phyloP scores from a whole-genome alignment of 1,140 invertebrate species.

The Drosophila ercepeae region DNA sequence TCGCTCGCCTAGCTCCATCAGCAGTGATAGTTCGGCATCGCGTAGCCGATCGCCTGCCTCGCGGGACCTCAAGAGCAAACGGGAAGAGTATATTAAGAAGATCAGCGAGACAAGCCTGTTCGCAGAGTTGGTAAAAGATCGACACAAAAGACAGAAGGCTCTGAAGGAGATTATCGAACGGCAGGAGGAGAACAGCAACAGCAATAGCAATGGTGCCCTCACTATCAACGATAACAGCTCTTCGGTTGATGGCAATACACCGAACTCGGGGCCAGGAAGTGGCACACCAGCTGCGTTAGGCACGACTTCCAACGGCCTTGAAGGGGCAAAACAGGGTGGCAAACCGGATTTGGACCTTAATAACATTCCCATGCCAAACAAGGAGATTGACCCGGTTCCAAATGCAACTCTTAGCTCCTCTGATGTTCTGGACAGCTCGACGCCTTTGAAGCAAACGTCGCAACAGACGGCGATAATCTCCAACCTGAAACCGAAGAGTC shows the following conservation, averaged over 20 bases:
- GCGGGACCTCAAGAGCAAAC: conserved; percentile 83
- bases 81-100: conserved; percentile 87
- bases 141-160: conserved; percentile 91
- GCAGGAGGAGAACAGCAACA: conserved; percentile 85
- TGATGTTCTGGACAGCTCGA: conserved; percentile 62
- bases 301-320: conserved; percentile 65
- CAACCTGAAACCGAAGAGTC: conserved; percentile 86
- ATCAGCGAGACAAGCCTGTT: conserved; percentile 94
- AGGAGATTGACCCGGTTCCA: conserved; percentile 48
- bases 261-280: conserved; percentile 43
- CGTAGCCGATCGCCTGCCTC: conserved; percentile 64
- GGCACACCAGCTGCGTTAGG: conserved; percentile 31
- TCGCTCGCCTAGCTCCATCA: conserved; percentile 60
- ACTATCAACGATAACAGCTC: conserved; percentile 80
- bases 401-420: conserved; percentile 22
- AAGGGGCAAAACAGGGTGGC: conserved; percentile 14
- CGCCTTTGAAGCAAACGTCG: conserved; percentile 13
- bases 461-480: conserved; percentile 21
- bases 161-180: conserved; percentile 86
- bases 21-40: conserved; percentile 62
- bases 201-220: conserved; percentile 76
- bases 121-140: conserved; percentile 93
- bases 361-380: conserved; percentile 87
- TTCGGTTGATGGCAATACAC: conserved; percentile 71
- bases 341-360: conserved; percentile 84